Percentiles rank a stretch among this genome's conserved stretches.
Evolutionary conservation across 2,797 vertebrate species (phyloP).

Genomic region (Gymnoscopelus braueri): DNA sequence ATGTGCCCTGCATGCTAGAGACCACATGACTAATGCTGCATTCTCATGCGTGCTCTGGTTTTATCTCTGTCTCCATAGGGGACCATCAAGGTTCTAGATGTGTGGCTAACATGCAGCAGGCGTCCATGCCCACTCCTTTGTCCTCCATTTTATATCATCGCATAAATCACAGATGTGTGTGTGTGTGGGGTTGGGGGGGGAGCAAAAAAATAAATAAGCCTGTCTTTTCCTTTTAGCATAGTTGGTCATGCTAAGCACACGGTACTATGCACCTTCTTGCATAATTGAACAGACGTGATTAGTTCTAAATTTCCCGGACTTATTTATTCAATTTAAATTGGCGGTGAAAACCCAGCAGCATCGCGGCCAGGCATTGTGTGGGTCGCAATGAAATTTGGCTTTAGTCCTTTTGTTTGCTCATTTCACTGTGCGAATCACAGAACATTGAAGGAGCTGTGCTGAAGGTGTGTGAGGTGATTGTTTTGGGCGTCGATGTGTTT

Average conservation of each 20-base stretch:
- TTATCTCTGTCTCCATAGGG: constrained; percentile 64
- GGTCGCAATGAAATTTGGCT: constrained; percentile 49
- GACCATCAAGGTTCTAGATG: constrained; percentile 55
- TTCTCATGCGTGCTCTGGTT: constrained; percentile 57
- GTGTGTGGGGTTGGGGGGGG: constrained; percentile 25
- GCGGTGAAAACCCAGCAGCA: constrained; percentile 45
- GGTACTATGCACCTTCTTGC: constrained; percentile 61
- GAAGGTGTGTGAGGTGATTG: constrained; percentile 32
- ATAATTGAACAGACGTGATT: constrained; percentile 82
- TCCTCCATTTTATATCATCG: constrained; percentile 81
- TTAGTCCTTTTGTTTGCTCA: constrained; percentile 45
- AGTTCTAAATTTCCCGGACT: constrained; percentile 77
- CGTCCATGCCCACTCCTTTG: constrained; percentile 72
- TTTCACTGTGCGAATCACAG: constrained; percentile 50
- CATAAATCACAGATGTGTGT: constrained; percentile 72
- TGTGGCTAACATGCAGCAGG: constrained; percentile 53
- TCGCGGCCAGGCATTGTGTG: constrained; percentile 22
- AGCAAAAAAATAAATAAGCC: constrained; percentile 63
- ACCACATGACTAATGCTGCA: constrained; percentile 56
- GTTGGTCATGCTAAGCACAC: constrained; percentile 68
- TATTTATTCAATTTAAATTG: constrained; percentile 74
- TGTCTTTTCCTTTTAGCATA: constrained; percentile 40
- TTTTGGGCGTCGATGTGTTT: constrained; percentile 75
- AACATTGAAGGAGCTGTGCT: constrained; percentile 39
- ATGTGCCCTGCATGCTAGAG: constrained; percentile 36